Percentiles rank a stretch among this genome's conserved stretches.
Evolutionary conservation across 2,113 vertebrate species (phyloP).

Genomic region (Saiga tatarica): DNA sequence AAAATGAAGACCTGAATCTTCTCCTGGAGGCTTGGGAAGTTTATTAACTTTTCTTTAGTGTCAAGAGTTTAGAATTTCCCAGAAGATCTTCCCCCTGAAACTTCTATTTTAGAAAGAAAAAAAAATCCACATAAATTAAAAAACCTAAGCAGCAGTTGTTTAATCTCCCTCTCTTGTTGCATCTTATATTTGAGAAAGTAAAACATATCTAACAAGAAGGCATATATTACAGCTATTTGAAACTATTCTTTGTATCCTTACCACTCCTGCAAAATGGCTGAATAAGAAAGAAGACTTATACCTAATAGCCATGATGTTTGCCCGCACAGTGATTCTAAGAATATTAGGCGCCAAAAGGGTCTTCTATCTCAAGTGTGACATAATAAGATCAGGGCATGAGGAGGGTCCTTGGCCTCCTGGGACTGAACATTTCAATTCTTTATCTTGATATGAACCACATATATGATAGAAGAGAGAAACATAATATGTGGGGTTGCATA

Average conservation of each 20-base stretch:
- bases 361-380: background rate
- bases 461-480: background rate
- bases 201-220: background rate
- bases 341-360: background rate
- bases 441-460: background rate
- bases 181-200: background rate
- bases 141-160: background rate
- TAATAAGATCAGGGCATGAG: background rate
- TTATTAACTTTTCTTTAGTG: background rate
- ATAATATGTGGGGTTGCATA: background rate
- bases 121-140: background rate
- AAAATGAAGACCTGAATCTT: background rate
- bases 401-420: background rate
- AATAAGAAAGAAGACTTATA: background rate
- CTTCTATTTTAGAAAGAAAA: background rate
- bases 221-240: background rate
- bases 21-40: background rate
- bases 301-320: background rate
- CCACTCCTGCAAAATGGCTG: background rate
- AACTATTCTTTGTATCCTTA: background rate
- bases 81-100: background rate
- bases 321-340: background rate
- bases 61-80: background rate
- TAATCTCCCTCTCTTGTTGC: background rate
- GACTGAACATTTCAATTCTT: background rate